A percentile compares a stretch with the other conserved stretches of the same genome.
Conservation (phyloP, 2,113 vertebrate genomes). For the Antennarius striatus region DNA sequence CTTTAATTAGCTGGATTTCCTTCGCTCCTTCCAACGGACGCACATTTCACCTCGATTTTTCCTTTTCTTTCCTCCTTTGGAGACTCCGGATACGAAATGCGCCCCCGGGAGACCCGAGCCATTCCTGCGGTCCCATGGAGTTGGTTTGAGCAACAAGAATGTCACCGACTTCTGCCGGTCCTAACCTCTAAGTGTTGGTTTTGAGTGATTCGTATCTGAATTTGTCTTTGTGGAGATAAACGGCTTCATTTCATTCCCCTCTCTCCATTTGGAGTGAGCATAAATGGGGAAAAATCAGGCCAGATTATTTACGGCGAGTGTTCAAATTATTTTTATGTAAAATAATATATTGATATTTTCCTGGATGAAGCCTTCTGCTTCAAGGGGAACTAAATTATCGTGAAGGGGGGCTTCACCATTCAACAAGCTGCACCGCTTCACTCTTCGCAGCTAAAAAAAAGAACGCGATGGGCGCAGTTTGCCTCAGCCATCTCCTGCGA, state of each 20-base stretch:
- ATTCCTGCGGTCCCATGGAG: slow-evolving; percentile 65
- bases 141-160: slow-evolving; percentile 65
- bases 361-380: slow-evolving; percentile 46
- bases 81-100: slow-evolving; percentile 56
- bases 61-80: neutral
- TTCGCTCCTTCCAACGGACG: slow-evolving; percentile 21
- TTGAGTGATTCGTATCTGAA: neutral
- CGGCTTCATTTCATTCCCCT: slow-evolving; percentile 10
- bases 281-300: slow-evolving; percentile 36
- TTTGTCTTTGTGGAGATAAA: slow-evolving; percentile 2
- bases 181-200: slow-evolving; percentile 37
- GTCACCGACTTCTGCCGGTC: slow-evolving; percentile 75
- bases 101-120: slow-evolving; percentile 52
- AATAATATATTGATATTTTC: slow-evolving; percentile 13
- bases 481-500: slow-evolving; percentile 46
- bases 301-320: slow-evolving; percentile 20
- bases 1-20: slow-evolving; percentile 60
- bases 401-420: slow-evolving; percentile 41
- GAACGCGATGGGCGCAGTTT: slow-evolving; percentile 65
- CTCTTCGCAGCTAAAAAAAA: slow-evolving; percentile 30
- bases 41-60: slow-evolving; percentile 25
- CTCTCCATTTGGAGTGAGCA: slow-evolving; percentile 31
- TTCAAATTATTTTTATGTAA: neutral
- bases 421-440: slow-evolving; percentile 72
- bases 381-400: slow-evolving; percentile 28